A percentile compares a stretch with the other conserved stretches of the same genome.
phyloP scores from a whole-genome alignment of 2,797 vertebrate species.

The Psittacula echo region DNA sequence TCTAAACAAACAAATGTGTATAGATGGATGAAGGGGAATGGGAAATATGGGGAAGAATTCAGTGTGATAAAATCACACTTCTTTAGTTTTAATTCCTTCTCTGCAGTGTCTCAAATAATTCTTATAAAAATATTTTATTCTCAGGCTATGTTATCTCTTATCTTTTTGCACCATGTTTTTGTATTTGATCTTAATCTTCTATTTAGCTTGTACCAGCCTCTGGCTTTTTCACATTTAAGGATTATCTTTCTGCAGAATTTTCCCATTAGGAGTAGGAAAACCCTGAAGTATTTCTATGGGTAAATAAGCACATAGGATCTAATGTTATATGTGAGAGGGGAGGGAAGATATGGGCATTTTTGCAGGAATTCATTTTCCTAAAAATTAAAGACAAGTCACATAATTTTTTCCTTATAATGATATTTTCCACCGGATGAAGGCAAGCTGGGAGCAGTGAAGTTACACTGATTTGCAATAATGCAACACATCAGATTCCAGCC shows the following conservation, averaged over 20 bases:
- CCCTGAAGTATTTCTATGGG: background rate
- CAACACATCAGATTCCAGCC: background rate
- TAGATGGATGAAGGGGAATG: background rate
- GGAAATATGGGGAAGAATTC: background rate
- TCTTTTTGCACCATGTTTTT: background rate
- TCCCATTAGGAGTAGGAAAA: background rate
- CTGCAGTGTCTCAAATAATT: background rate
- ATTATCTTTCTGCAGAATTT: background rate
- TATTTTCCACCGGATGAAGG: background rate
- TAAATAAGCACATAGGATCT: background rate
- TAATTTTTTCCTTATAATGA: background rate
- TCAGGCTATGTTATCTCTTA: background rate
- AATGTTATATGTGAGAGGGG: rapidly evolving
- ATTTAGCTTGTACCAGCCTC: background rate
- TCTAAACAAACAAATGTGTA: background rate
- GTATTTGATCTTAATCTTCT: slow-evolving; percentile 30
- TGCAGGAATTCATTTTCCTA: background rate
- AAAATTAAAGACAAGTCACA: background rate
- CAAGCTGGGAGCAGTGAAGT: background rate
- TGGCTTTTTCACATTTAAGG: background rate
- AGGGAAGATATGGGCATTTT: background rate
- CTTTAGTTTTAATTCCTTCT: background rate
- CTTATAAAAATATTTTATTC: slow-evolving; percentile 10
- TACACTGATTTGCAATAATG: background rate
- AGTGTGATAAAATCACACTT: background rate